Base-by-base conservation (phyloP, 2,888 invertebrate species). In the Erebia palarica region DNA sequence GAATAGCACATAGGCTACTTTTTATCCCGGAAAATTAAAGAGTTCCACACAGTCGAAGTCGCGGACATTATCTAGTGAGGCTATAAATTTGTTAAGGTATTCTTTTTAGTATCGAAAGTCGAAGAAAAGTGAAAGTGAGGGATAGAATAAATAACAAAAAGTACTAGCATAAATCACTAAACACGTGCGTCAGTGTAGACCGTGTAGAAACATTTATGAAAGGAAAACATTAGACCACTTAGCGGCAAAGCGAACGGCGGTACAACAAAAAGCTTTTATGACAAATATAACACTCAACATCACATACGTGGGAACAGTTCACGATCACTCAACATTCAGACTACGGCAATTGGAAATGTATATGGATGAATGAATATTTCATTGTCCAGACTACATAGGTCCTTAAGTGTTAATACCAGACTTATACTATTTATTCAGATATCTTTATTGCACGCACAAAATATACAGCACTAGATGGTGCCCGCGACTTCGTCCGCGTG, bases 221-320 rank as follows among this genome's bases (percentile, higher is more conserved):
- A 66, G 47, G 60, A 71, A 70, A 75, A 74, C 67, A 67, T 67
- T 69, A 69, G 42, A 69, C 61, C 69, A 68, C 74, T 75, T 75
- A 72, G 65, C 18, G 73, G 60, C 18, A 61, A 68, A 71, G 64
- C n/a, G 64, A 68, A 71, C 65, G 65, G 13, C 49, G 65, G 42
- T 67, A 74, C 72, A 69, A 69, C 69, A 72, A 69, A 74, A 74
- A 72, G 72, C 73, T 74, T 74, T 72, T 70, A 72, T 72, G 64
- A 64, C 65, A 65, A 57, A 49, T 61, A 66, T 65, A 69, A 49
- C 44, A 61, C 68, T 61, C 47, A n/a, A 18, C 21, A 58, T 21
- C 9, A 58, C 14, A 47, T 14, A 42, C 42, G 65, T 55, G 65
- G 16, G 55, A 55, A 65, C 55, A 42, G 63, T 49, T 63, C 47